phyloP scores from a whole-genome alignment of 2,888 invertebrate genomes.

The Lydus trimaculatus region DNA sequence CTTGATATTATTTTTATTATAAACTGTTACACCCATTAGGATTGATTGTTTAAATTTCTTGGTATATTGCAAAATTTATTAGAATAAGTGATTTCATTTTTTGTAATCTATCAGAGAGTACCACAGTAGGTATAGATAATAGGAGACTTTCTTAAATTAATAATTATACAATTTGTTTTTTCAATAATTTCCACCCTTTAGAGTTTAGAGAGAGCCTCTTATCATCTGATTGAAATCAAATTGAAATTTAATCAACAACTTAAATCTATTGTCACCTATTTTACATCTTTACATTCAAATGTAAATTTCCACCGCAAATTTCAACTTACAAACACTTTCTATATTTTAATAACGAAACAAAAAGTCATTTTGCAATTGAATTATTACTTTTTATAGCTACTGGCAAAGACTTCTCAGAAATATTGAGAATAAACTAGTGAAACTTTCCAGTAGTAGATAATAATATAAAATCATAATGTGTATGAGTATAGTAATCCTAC shows the following conservation, averaged over 20 bases:
- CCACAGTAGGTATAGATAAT: no score
- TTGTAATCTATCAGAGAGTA: not conserved
- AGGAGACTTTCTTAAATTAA: no score
- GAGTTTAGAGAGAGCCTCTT: no score
- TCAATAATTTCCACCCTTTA: no score
- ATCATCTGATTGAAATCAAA: not conserved
- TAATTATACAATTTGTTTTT: no score
- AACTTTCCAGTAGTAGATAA: not conserved
- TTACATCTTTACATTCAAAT: not conserved
- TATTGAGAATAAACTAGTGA: not conserved
- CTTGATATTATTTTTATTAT: not conserved
- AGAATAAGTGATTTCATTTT: not conserved
- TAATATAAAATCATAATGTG: no score
- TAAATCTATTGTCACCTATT: not conserved
- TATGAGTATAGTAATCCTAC: no score
- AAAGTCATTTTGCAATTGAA: not conserved
- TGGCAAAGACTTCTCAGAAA: not conserved
- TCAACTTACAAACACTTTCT: not conserved
- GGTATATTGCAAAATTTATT: not conserved
- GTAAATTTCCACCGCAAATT: not conserved
- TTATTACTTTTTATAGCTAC: conserved; percentile 6
- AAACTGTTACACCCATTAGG: not conserved
- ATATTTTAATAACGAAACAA: not conserved
- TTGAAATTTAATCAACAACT: not conserved
- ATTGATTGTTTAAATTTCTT: conserved; percentile 1